Percentiles rank a stretch among this genome's conserved stretches.
These are phyloP conservation scores for Dromococcyx pavoninus DNA, from an alignment of 2,797 vertebrate species.

Conservation along the genomic window DNA sequence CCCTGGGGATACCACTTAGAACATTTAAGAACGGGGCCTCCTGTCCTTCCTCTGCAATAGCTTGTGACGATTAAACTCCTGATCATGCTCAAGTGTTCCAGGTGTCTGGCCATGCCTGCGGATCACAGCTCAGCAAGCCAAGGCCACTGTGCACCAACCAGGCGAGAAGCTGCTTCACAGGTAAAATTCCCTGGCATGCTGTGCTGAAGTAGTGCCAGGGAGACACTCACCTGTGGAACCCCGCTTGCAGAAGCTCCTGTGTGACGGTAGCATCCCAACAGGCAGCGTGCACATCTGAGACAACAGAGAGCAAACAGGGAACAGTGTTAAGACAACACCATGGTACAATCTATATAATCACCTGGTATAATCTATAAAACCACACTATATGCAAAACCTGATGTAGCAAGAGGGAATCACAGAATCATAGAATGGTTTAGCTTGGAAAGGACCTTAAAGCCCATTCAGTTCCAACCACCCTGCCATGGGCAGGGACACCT, in stretches of 20 bases:
- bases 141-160: not conserved
- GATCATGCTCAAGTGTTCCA: not conserved
- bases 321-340: accelerated
- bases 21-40: not conserved
- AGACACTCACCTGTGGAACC: conserved; percentile 88
- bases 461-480: too few species aligned
- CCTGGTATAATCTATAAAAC: too few species aligned
- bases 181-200: accelerated
- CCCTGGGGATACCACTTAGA: too few species aligned
- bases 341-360: too few species aligned
- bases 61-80: not conserved
- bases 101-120: not conserved
- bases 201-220: not conserved
- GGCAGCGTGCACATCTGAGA: conserved; percentile 71
- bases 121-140: accelerated
- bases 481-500: too few species aligned
- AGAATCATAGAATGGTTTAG: too few species aligned
- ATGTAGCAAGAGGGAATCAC: not conserved
- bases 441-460: too few species aligned
- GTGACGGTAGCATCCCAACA: conserved; percentile 74
- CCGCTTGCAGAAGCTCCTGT: conserved; percentile 82
- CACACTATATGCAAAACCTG: not conserved
- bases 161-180: not conserved
- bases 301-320: not conserved
- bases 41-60: not conserved